Conservation (phyloP, 2,113 vertebrate genomes). For the Gallinago media region DNA sequence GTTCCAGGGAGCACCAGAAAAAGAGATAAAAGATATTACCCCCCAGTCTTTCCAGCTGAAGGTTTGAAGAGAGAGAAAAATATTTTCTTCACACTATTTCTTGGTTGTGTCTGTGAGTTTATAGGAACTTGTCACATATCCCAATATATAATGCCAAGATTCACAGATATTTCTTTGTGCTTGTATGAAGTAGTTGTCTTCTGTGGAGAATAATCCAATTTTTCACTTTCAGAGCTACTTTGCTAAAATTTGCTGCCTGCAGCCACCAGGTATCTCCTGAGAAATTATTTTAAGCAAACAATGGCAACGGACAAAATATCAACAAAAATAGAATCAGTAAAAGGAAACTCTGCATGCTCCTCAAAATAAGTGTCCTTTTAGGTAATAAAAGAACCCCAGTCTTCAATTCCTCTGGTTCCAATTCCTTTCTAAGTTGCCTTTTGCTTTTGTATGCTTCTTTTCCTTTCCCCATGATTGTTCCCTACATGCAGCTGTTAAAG, state of each 20-base stretch:
- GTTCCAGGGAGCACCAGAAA: background rate
- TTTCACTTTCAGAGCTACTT: conserved; percentile 39
- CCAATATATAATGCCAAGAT: conserved; percentile 3
- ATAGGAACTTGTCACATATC: background rate
- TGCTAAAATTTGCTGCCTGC: conserved; percentile 1
- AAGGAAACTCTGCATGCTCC: background rate
- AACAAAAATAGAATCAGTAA: conserved; percentile 43
- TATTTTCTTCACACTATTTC: conserved; percentile 30
- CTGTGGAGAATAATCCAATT: conserved; percentile 28
- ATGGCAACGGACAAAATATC: background rate
- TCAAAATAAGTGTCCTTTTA: conserved; percentile 15
- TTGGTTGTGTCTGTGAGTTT: conserved; percentile 15
- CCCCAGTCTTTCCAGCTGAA: background rate
- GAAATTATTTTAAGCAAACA: conserved; percentile 52
- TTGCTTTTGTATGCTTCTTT: conserved; percentile 46
- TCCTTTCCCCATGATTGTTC: conserved; percentile 34
- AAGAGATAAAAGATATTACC: background rate
- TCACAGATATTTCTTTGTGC: background rate
- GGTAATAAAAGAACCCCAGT: conserved; percentile 34
- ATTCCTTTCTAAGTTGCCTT: conserved; percentile 50
- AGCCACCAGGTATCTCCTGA: background rate
- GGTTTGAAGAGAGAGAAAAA: background rate
- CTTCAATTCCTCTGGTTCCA: conserved; percentile 34
- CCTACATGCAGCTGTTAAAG: conserved; percentile 53
- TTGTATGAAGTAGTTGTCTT: conserved; percentile 34